Evolutionary conservation across 2,113 vertebrate genomes (phyloP).

Genomic region (Catagonus wagneri): DNA sequence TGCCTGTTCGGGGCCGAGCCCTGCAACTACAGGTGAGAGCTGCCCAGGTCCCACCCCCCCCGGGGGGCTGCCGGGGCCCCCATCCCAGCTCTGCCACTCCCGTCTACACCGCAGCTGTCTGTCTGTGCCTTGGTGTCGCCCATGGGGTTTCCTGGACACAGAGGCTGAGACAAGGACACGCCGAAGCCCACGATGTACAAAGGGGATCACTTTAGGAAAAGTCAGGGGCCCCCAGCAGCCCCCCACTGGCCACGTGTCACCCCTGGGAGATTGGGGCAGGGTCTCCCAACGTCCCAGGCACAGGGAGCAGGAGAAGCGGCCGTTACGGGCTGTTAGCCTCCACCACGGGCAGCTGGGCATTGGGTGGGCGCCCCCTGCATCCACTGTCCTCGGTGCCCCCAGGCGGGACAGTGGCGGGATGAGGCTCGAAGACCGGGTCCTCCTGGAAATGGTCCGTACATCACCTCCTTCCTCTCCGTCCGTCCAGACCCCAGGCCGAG

Average conservation of each 20-base stretch:
- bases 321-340: neutral
- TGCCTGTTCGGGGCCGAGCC: conserved; percentile 89
- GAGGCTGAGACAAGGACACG: neutral
- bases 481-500: neutral
- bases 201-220: neutral
- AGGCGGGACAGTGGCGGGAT: too few species aligned
- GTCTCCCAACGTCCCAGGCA: neutral
- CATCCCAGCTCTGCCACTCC: neutral
- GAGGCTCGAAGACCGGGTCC: neutral
- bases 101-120: neutral
- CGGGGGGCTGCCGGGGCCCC: neutral
- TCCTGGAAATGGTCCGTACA: neutral
- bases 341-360: neutral
- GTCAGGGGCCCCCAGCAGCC: neutral
- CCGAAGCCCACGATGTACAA: accelerated
- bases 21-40: conserved; percentile 89
- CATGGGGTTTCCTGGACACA: neutral
- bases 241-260: too few species aligned
- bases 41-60: accelerated
- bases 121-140: neutral
- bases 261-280: accelerated
- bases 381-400: too few species aligned
- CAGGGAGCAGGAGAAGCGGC: neutral
- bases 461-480: accelerated
- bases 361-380: too few species aligned